phyloP scores from a whole-genome alignment of 1,140 invertebrate genomes.

The Drosophila albomicans region DNA sequence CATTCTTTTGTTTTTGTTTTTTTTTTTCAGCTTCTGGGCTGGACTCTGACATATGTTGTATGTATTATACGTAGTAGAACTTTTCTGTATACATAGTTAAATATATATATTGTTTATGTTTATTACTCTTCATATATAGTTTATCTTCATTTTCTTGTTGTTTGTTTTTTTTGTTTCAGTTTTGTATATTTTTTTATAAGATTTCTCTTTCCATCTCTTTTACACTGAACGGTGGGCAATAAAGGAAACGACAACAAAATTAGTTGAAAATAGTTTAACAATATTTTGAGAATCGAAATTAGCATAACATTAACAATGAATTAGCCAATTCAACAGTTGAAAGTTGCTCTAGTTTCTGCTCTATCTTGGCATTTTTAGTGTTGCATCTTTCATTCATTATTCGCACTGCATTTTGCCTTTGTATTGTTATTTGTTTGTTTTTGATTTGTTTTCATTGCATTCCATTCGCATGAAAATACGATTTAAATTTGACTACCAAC shows the following conservation, averaged over 20 bases:
- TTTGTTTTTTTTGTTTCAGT: background rate
- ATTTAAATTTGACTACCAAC: conserved; percentile 58
- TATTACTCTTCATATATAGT: conserved; percentile 17
- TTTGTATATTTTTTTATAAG: conserved; percentile 27
- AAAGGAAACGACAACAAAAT: conserved; percentile 43
- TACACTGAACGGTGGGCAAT: conserved; percentile 49
- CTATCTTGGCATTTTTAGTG: conserved; percentile 17
- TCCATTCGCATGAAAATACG: conserved; percentile 25
- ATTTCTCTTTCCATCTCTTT: conserved; percentile 8
- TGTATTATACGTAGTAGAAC: conserved; percentile 23
- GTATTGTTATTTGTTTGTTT: too few relatives aligned
- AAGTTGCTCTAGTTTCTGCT: conserved; percentile 8
- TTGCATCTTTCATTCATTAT: conserved; percentile 16
- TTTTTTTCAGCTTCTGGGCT: background rate
- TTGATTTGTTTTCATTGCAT: conserved; percentile 7
- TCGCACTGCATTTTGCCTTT: too few relatives aligned
- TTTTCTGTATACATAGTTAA: conserved; percentile 9
- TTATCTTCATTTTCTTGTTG: background rate
- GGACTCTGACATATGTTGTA: background rate
- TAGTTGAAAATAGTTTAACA: conserved; percentile 25
- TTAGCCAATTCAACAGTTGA: conserved; percentile 29
- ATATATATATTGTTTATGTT: conserved; percentile 11
- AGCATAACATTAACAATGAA: conserved; percentile 29
- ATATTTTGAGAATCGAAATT: conserved; percentile 24
- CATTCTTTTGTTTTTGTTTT: conserved; percentile 4